Base-by-base conservation (phyloP, 2,113 vertebrate species). In the human (Homo sapiens) region DNA sequence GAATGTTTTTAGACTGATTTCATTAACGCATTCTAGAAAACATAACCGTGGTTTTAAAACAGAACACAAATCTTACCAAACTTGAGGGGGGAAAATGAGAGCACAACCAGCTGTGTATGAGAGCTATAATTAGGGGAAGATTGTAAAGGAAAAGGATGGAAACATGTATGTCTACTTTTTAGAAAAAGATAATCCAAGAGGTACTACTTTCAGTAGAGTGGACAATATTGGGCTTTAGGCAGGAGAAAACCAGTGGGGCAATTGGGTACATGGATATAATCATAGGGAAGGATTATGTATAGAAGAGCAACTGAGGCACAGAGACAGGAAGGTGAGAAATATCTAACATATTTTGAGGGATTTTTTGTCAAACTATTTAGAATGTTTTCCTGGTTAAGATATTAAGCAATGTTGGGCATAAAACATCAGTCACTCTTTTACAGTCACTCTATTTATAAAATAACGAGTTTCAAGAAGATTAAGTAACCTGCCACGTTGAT, bases 401-500 rank as follows among this genome's bases (percentile, higher is more conserved):
- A 38, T 32, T 11, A 4, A 85, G 13, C 57, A 92, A 90, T 43
- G 64, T 50, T 57, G 13, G 57, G 17, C 7, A 85, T 64, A 85
- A 76, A 89, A 85, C 11, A 66, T 82, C n/a, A 35, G 75, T 84
- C 57, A 90, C 9, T 55, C 5, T 80, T 95, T 61, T 55, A 80
- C 27, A 72, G 32, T 30, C 43, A 76, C 14, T 48, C 25, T 76
- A 9, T 76, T 48, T 76, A 48, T 81, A 81, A 95, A 92, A 82
- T n/a, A 76, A 35, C 27, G 11, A 96, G 17, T 6, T 64, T 96
- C 57, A 76, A 89, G 64, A 18, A 91, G 48, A 81, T 43, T 76
- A 92, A 89, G 57, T 81, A 92, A 85, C 40, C 30, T 93, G 72
- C 40, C 93, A 95, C 45, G 17, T n/a, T n/a, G 30, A 57, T n/a